Conservation (phyloP, 2,797 vertebrate species). For the Myotis vivesi region DNA sequence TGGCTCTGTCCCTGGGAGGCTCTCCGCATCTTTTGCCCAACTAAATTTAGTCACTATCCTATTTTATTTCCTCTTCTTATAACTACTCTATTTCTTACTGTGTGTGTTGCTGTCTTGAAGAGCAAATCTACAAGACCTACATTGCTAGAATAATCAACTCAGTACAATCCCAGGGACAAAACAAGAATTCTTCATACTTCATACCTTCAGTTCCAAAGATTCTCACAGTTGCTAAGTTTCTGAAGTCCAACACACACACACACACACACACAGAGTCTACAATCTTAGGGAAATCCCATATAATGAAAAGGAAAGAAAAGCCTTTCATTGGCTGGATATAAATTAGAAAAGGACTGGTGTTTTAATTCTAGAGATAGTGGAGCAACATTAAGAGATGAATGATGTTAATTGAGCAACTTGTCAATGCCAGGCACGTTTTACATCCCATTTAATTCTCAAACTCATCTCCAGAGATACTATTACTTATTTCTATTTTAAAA, state of each 20-base stretch:
- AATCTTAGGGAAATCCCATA: neutral
- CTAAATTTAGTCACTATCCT: neutral
- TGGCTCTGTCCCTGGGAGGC: neutral
- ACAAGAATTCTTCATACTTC: neutral
- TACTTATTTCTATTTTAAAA: neutral
- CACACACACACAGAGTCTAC: neutral
- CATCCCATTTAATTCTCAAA: neutral
- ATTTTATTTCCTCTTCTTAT: neutral
- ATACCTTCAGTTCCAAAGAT: neutral
- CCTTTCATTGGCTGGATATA: neutral
- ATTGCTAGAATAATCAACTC: neutral
- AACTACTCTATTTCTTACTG: neutral
- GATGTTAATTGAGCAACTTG: neutral
- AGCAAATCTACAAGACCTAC: neutral
- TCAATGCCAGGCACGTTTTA: neutral
- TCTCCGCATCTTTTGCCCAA: neutral
- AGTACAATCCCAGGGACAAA: neutral
- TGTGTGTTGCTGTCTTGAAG: neutral
- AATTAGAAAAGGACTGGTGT: neutral
- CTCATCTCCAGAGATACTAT: neutral
- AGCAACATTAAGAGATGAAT: neutral
- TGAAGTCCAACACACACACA: neutral
- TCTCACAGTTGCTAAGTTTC: neutral
- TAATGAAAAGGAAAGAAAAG: neutral
- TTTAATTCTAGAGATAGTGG: neutral